Base-by-base conservation (phyloP, 2,113 vertebrate species). In the Carollia perspicillata region DNA sequence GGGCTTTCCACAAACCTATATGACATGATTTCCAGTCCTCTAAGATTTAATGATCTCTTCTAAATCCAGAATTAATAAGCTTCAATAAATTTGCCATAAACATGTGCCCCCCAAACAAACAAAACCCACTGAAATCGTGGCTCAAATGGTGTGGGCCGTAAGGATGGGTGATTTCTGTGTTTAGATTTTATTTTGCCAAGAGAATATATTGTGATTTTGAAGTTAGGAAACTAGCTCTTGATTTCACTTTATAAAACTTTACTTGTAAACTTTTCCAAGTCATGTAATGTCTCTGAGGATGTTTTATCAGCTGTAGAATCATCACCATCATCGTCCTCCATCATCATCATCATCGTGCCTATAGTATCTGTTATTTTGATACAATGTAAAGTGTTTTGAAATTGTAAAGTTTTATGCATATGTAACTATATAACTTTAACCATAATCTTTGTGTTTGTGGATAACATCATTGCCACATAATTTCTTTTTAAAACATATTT, bases 1-100 rank as follows among this genome's bases (percentile, higher is more conserved):
- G 5, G 22, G 33, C n/a, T 84, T 85, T 16, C 71, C 60, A 78
- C 93, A 94, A 96, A 93, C 20, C 33, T 90, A 40, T 8, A 95
- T 58, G 74, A 69, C 53, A 89, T 58, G 37, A 79, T 74, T 93
- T 77, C 63, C 6, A 89, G 51, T 78, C 2, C 42, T 66, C 0
- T 42, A 72, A 58, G 47, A 68, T 85, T 90, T 85, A 89, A 66
- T 0, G 78, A 7, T 91, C 53, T 79, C 17, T 71, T 63, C 37
- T 55, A 92, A 94, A 95, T 55, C 8, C 35, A 92, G 42, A 87
- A 95, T 80, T 92, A 87, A 92, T 60, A 51, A 80, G 28, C 7
- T 83, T 71, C 69, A 95, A 53, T 66, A 90, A 84, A 77, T 33
- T 92, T 80, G 12, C 5, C 10, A 33, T 80, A 83, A 26, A 9